Evolutionary conservation across 2,797 vertebrate species (phyloP), one percentile per base, ranked within the genome.

Genomic region (Thalassophryne amazonica): DNA sequence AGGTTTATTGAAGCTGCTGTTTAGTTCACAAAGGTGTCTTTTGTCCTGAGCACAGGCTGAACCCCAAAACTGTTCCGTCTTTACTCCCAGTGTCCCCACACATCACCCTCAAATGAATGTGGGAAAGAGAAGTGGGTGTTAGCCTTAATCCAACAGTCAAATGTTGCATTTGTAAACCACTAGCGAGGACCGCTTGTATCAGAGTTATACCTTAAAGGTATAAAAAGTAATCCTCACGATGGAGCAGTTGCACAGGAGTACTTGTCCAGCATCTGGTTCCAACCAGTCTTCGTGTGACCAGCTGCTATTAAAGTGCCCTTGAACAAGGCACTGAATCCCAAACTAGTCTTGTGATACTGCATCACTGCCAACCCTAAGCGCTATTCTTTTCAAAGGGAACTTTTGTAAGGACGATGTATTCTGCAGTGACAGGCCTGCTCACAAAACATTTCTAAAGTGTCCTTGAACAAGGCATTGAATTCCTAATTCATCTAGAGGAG

Each of bases 381-480:
- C 43, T 36, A 52, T 57, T 32, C 24, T 46, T 56, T 71, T 59
- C 66, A 41, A 69, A 57, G 40, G 63, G 81, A 72, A 66, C 58
- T 77, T 71, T 69, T 69, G 37, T 75, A 60, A 66, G 65, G 53
- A 72, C 30, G 36, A 72, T 72, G 52, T 47, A 49, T 53, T 76
- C 71, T 60, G 22, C 60, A 71, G 66, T 61, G 62, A 80, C 69
- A 72, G 55, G 67, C 48, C 52, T 56, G 25, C 57, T 52, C 70
- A 50, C 36, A 46, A 67, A 75, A 78, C 42, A 57, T 38, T 66
- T 61, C 60, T 69, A 60, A 69, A 54, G 64, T 79, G 80, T 62
- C 80, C 78, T 85, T 79, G 76, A 80, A 77, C 59, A 66, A 73
- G 56, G 35, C 64, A 69, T 56, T 41, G 60, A 76, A 73, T 78